Conservation (phyloP, 2,113 vertebrate genomes). For the Litocranius walleri region DNA sequence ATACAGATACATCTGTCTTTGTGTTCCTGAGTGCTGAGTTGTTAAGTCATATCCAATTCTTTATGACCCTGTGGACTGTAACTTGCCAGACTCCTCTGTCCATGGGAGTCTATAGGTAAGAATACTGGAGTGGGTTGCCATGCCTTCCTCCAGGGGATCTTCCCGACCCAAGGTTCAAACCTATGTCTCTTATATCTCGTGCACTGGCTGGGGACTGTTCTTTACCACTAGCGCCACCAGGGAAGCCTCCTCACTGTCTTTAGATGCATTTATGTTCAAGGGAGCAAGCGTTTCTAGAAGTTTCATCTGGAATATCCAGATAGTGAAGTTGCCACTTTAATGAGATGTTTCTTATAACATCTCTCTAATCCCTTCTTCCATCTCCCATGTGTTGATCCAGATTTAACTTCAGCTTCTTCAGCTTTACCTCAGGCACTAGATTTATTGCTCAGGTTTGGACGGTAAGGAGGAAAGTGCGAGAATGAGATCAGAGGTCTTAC, state of each 20-base stretch:
- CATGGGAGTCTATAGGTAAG: not conserved
- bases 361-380: not conserved
- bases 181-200: not conserved
- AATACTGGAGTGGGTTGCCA: not conserved
- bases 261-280: not conserved
- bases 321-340: not conserved
- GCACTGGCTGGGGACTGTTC: not conserved
- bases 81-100: not conserved
- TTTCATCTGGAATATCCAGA: not conserved
- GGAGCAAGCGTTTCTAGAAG: not conserved
- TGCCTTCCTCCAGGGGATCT: not conserved
- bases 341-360: not conserved
- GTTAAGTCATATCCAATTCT: not conserved
- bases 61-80: not conserved
- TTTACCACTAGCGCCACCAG: fast-evolving
- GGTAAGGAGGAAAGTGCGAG: not conserved
- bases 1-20: not conserved
- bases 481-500: conserved; percentile 3
- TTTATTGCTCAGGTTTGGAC: not conserved
- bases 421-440: not conserved
- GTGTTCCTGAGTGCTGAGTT: not conserved
- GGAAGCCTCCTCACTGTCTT: not conserved
- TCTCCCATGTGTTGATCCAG: not conserved
- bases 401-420: not conserved
- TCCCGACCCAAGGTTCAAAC: not conserved